Conservation (phyloP, 2,888 invertebrate genomes). For the Drosophila acutilabella region DNA sequence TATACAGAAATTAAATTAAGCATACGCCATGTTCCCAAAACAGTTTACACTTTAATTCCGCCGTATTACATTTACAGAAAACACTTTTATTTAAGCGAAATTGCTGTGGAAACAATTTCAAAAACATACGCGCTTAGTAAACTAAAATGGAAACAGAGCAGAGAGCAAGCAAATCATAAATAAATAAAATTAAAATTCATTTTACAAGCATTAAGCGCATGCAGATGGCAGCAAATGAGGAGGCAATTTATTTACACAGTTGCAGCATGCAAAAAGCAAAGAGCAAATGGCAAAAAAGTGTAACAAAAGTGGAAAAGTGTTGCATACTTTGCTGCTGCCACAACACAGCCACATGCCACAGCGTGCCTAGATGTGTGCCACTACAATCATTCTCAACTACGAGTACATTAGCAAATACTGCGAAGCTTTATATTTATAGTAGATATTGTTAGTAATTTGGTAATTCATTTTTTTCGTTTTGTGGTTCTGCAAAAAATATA, state of each 20-base stretch:
- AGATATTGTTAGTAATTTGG: constrained; percentile 38
- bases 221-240: constrained; percentile 49
- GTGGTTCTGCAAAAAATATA: constrained; percentile 60
- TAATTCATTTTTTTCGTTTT: constrained; percentile 45
- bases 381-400: constrained; percentile 62
- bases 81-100: constrained; percentile 11
- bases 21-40: constrained; percentile 7
- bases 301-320: constrained; percentile 44
- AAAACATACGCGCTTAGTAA: constrained; percentile 11
- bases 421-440: constrained; percentile 82
- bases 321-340: constrained; percentile 60
- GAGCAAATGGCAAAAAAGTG: constrained; percentile 21
- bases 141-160: constrained; percentile 12
- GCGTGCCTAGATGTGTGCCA: constrained; percentile 11
- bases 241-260: constrained; percentile 57
- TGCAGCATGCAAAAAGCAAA: constrained; percentile 62
- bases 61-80: neutral
- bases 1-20: neutral
- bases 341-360: constrained; percentile 49
- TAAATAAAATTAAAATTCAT: constrained; percentile 65
- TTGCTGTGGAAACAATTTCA: constrained; percentile 30
- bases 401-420: constrained; percentile 81
- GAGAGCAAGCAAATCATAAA: constrained; percentile 73
- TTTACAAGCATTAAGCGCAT: constrained; percentile 66
- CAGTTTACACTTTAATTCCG: constrained; percentile 22